Evolutionary conservation across 2,797 vertebrate species (phyloP), one percentile per base, ranked within the genome.

Genomic region (Cyclura pinguis): DNA sequence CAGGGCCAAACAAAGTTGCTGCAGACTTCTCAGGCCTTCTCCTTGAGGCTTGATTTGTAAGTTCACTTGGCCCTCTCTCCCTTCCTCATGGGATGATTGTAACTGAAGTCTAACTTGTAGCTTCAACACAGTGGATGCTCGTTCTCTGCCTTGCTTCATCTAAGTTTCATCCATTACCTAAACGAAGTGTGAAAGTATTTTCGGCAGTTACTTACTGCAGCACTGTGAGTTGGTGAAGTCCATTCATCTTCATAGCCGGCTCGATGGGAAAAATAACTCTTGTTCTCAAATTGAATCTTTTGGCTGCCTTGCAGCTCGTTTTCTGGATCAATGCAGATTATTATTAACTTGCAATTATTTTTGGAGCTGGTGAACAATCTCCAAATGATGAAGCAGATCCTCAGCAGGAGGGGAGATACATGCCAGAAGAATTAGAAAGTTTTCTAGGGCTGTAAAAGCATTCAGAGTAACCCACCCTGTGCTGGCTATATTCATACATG

Each of bases 141-240:
- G 0, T 62, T 90, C 35, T 42, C 78, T 0, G 78, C 24, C 27
- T 85, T 80, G 55, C 67, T 89, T 85, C 94, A 89, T 93, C 92
- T 83, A 85, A 82, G 86, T 91, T 82, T 87, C 94, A 80, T 91
- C 85, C 90, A 85, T 92, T 93, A 91, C 67, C 59, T 69, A 93
- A 94, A 94, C 74, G 2, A 95, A 88, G 92, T 90, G 92, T 89
- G 87, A 91, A 94, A 92, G 80, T 2, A 83, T 69, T 88, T 96
- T 88, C 94, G 69, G 64, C 90, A 95, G 92, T 91, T 93, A 50
- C 92, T 89, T 67, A 90, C 92, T 2, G 32, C 85, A 78, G 91
- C 35, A 50, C 88, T 93, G 88, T 73, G 74, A 89, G 9, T 0
- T 1, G 87, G 85, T 84, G 83, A 88, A 91, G 69, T 86, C 57